Conservation (phyloP, 1,140 invertebrate species). For the Dendrolimus punctatus region DNA sequence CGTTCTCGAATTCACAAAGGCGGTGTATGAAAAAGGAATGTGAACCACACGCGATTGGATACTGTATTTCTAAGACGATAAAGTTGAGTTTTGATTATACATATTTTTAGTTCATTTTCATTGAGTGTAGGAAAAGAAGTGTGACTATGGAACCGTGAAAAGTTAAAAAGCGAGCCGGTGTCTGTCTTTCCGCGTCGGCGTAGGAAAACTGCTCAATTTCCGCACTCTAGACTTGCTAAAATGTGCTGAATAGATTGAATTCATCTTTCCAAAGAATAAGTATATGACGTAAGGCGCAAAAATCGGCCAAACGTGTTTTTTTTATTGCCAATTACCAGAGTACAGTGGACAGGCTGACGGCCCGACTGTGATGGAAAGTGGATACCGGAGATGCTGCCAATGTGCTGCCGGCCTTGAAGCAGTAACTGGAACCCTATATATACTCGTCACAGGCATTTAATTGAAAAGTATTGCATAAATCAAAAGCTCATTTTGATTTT, state of each 20-base stretch:
- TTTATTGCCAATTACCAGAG: too few species aligned
- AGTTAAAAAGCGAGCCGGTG: constrained; percentile 21
- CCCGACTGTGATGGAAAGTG: too few species aligned
- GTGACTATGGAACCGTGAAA: constrained; percentile 16
- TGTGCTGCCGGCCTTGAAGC: too few species aligned
- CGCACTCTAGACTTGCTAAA: constrained; percentile 1
- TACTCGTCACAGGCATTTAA: too few species aligned
- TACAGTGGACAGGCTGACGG: too few species aligned
- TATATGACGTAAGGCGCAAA: not conserved
- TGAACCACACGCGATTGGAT: not conserved
- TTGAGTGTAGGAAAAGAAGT: constrained; percentile 16
- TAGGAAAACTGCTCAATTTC: constrained; percentile 16
- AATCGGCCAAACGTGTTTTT: too few species aligned
- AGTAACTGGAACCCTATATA: too few species aligned
- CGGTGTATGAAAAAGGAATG: constrained; percentile 18
- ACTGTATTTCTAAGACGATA: not conserved
- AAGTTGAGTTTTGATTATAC: constrained; percentile 3
- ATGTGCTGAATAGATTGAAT: not conserved
- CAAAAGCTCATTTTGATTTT: too few species aligned
- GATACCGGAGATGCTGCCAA: too few species aligned
- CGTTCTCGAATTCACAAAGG: constrained; percentile 32
- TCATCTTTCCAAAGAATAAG: not conserved
- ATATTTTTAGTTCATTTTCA: constrained; percentile 4
- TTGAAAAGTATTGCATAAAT: too few species aligned
- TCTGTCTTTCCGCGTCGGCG: constrained; percentile 6